A percentile compares a stretch with the other conserved stretches of the same genome.
phyloP scores from a whole-genome alignment of 1,140 invertebrate genomes.

The Nasonia longicornis region DNA sequence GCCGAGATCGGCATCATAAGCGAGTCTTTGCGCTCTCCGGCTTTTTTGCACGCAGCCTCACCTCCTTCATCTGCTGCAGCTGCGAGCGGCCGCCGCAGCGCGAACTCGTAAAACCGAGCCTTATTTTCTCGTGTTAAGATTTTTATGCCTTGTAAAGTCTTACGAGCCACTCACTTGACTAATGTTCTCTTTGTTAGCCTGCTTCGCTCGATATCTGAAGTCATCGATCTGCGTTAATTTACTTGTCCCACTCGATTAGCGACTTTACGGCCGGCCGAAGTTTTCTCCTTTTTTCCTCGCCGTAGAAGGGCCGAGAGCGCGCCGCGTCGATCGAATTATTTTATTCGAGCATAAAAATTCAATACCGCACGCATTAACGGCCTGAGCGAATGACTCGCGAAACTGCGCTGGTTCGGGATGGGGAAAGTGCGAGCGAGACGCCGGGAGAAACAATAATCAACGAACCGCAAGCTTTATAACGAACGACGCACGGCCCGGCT shows the following conservation, averaged over 20 bases:
- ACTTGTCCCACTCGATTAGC: not conserved
- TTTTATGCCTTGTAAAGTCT: slow-evolving; percentile 40
- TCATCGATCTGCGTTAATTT: not conserved
- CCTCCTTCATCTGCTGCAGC: slow-evolving; percentile 54
- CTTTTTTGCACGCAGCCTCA: slow-evolving; percentile 57
- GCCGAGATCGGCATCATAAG: slow-evolving; percentile 50
- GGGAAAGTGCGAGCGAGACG: not conserved
- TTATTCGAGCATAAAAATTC: too few relatives aligned
- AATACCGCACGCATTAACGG: too few relatives aligned
- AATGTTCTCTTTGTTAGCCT: slow-evolving; percentile 24
- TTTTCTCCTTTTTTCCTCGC: not conserved
- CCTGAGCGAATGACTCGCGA: not conserved
- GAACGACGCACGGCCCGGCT: not conserved
- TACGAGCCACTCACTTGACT: slow-evolving; percentile 21
- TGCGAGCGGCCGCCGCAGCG: slow-evolving; percentile 23
- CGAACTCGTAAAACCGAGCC: slow-evolving; percentile 52
- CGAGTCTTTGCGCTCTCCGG: slow-evolving; percentile 41
- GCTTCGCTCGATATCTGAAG: not conserved
- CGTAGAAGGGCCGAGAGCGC: not conserved
- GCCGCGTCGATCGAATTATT: too few relatives aligned
- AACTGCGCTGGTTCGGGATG: not conserved
- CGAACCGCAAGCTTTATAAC: slow-evolving; percentile 44
- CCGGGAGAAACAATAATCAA: slow-evolving; percentile 43
- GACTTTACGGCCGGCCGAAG: not conserved
- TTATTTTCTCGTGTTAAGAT: slow-evolving; percentile 44